Percentiles rank a stretch among this genome's conserved stretches.
Evolutionary conservation across 2,888 invertebrate genomes (phyloP).

Genomic region (Asteroscopus sphinx): DNA sequence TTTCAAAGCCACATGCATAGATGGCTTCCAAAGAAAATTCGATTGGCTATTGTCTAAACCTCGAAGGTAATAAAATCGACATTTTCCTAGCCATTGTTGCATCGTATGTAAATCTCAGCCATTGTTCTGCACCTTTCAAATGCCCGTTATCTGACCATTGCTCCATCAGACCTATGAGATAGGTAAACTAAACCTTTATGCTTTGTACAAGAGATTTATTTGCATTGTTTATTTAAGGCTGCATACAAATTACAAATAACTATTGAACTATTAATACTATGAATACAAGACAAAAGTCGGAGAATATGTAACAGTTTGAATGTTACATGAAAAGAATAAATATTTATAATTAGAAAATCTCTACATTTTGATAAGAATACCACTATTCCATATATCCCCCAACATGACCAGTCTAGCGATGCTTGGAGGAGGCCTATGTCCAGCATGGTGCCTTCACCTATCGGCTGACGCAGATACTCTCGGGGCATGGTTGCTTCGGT

Average conservation of each 20-base stretch:
- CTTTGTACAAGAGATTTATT: not conserved
- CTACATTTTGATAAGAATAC: too few species aligned
- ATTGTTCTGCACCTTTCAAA: slow-evolving; percentile 57
- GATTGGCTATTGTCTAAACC: slow-evolving; percentile 27
- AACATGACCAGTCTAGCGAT: too few species aligned
- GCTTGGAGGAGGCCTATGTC: too few species aligned
- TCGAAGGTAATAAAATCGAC: slow-evolving; percentile 34
- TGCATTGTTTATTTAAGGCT: not conserved
- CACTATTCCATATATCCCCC: too few species aligned
- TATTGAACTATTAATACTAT: not conserved
- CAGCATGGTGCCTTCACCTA: too few species aligned
- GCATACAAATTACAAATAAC: not conserved
- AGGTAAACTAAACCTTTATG: slow-evolving; percentile 18
- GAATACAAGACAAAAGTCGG: not conserved
- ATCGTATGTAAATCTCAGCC: slow-evolving; percentile 57
- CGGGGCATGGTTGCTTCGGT: too few species aligned
- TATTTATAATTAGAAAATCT: too few species aligned
- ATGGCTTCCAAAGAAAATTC: slow-evolving; percentile 15
- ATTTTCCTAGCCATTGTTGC: slow-evolving; percentile 31
- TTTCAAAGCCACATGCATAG: not conserved
- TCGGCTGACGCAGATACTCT: too few species aligned
- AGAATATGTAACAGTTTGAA: not conserved
- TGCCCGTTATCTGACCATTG: slow-evolving; percentile 49
- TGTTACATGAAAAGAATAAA: too few species aligned
- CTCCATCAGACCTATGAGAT: slow-evolving; percentile 31